Evolutionary conservation across 2,888 invertebrate species (phyloP), one percentile per base, ranked within the genome.

Genomic region (Epistrophe grossulariae): DNA sequence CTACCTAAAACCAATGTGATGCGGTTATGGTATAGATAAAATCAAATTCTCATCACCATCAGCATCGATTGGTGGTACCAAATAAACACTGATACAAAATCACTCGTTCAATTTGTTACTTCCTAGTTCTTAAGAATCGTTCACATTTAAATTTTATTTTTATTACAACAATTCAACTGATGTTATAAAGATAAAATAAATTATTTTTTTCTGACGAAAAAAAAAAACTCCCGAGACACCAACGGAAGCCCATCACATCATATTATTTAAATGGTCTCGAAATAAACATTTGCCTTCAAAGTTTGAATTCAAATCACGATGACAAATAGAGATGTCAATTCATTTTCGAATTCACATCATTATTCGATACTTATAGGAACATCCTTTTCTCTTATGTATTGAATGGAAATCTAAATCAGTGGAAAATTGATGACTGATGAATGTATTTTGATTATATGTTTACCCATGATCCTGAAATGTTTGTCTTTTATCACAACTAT

Each of bases 101-200:
- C 19, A 60, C 11, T 40, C 24, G 2, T 40, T 19, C 60, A 60
- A 60, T 60, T 64, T 28, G 9, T 2, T n/a, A 17, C 45, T 45
- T 64, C 64, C 31, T 11, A 59, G 11, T 59, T 17, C 35, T 35
- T 35, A 38, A 15, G 59, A 77, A 74, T 70, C 50, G 68, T 66
- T 55, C n/a, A 43, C 66, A 72, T 52, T 68, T 73, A 72, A 78
- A 64, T 55, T 76, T 60, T 59, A 70, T 76, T 84, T 84, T 84
- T 76, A 84, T 66, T 76, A 64, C 71, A 59, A 50, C 74, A 71
- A 76, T 71, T 76, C 31, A 59, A 59, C 64, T 64, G 62, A 74
- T 60, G 73, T 64, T 24, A 40, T 74, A 50, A 66, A 70, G 57
- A 71, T 76, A 74, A 70, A 62, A 15, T 17, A n/a, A 74, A n/a